Evolutionary conservation across 2,888 invertebrate genomes (phyloP), one percentile per base, ranked within the genome.

Genomic region (Tipula unca): DNA sequence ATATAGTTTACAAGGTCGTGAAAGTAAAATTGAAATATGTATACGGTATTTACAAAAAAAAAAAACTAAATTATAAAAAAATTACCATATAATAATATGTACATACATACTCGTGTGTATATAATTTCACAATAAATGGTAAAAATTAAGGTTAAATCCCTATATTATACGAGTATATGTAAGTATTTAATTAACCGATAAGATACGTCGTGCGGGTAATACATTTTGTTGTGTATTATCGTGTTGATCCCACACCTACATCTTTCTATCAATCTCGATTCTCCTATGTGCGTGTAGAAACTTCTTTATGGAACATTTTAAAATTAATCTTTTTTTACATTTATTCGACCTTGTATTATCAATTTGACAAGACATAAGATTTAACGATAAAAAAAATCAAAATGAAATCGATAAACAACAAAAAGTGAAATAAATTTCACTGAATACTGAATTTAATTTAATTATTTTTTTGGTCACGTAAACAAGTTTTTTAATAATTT

Each of bases 351-450:
- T 69, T 69, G 69, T 69, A 10, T 69, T 69, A 69, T 69, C 69
- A 69, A 25, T 4, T 25, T 69, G 69, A 69, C 69, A 69, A 48
- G 48, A n/a, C 25, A 32, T 1, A 69, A 69, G 69, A 69, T 69
- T 48, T 17, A 48, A 69, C 5, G 25, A 69, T 25, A 25, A 69
- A 69, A 25, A 69, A 69, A 25, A 3, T 69, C 69, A 69, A 69
- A 69, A 69, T 69, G 69, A 69, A 69, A 69, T 69, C 69, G 69
- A 69, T 25, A 69, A 69, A 69, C 13, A 69, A 69, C 69, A 69
- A 69, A 69, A 69, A 69, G 69, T 69, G 69, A 69, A 69, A 69
- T 69, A 69, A 69, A 69, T 69, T 69, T 69, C 69, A 69, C 69
- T 69, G 10, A 25, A 69, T 69, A 25, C 54, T 25, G 54, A 20